Percentiles rank a stretch among this genome's conserved stretches.
Evolutionary conservation across 2,113 vertebrate genomes (phyloP).

Genomic region (Ascaphus truei): DNA sequence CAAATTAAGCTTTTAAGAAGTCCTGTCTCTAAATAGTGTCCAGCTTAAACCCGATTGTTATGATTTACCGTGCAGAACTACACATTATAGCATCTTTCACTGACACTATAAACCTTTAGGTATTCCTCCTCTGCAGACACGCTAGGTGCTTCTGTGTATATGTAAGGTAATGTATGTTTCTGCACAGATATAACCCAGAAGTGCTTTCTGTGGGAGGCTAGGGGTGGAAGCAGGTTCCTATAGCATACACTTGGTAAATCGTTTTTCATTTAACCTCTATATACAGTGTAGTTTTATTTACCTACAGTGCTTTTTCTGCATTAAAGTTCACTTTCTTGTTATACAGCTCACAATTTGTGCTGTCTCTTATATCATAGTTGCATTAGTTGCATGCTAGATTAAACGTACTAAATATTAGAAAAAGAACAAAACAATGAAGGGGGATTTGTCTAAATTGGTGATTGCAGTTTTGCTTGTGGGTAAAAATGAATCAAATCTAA

Average conservation of each 20-base stretch:
- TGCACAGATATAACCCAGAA: slow-evolving; percentile 16
- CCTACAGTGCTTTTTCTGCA: too few species aligned
- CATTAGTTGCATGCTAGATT: too few species aligned
- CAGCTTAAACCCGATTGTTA: slow-evolving; percentile 28
- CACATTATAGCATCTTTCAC: slow-evolving; percentile 19
- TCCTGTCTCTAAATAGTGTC: slow-evolving; percentile 10
- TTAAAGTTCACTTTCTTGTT: too few species aligned
- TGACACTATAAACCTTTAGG: slow-evolving; percentile 22
- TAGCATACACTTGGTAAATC: not conserved
- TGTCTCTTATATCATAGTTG: too few species aligned
- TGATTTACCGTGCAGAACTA: slow-evolving; percentile 20
- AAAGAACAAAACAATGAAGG: too few species aligned
- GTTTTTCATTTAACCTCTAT: not conserved
- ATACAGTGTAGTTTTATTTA: not conserved
- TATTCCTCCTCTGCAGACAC: slow-evolving; percentile 1
- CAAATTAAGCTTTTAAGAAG: slow-evolving; percentile 21
- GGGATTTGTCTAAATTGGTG: too few species aligned
- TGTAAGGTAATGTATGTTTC: slow-evolving; percentile 11
- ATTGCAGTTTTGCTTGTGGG: too few species aligned
- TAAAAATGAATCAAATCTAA: not conserved
- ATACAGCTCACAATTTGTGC: too few species aligned
- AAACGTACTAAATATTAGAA: too few species aligned
- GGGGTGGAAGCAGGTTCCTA: not conserved
- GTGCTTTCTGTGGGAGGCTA: not conserved
- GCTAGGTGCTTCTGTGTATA: slow-evolving; percentile 13